phyloP scores from a whole-genome alignment of 2,113 vertebrate species.

The Chloropsis hardwickii region DNA sequence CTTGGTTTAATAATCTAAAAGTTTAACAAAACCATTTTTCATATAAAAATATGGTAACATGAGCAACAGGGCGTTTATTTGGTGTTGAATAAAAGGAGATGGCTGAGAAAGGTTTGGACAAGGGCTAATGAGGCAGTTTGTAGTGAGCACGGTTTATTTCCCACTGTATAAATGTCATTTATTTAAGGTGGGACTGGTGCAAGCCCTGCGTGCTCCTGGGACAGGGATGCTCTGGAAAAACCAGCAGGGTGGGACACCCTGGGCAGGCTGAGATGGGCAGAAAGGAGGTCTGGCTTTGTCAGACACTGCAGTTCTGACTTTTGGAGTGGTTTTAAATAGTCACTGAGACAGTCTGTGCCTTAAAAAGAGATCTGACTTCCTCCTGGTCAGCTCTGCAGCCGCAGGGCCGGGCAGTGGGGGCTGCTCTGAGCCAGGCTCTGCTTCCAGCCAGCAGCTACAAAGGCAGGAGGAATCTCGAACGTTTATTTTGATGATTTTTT shows the following conservation, averaged over 20 bases:
- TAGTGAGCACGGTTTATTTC: background rate
- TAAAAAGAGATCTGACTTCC: background rate
- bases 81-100: background rate
- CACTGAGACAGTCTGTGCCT: background rate
- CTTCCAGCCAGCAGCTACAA: background rate
- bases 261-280: background rate
- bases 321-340: background rate
- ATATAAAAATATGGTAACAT: accelerated
- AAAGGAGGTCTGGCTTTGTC: background rate
- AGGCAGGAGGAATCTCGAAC: background rate
- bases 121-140: background rate
- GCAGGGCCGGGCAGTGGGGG: background rate
- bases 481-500: background rate
- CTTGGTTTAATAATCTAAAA: background rate
- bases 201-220: background rate
- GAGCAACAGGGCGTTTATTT: background rate
- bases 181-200: background rate
- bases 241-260: background rate
- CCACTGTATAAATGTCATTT: accelerated
- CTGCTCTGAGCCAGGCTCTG: background rate
- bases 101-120: background rate
- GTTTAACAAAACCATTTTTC: background rate
- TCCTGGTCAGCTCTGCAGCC: background rate
- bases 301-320: background rate
- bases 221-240: background rate